Base-by-base conservation (phyloP, 2,797 vertebrate species). In the Pterois miles region DNA sequence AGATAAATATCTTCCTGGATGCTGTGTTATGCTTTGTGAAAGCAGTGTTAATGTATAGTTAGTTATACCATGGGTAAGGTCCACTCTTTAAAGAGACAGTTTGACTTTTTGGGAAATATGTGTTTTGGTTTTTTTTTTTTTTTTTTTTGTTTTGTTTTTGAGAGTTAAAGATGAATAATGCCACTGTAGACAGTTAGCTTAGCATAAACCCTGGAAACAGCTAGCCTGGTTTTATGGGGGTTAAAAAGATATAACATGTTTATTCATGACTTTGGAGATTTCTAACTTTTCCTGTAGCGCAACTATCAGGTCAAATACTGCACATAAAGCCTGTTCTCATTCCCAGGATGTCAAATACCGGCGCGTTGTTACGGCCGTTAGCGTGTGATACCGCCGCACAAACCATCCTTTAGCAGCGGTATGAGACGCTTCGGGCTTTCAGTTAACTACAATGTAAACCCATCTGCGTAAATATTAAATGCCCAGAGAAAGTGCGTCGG, bases 1-100 rank as follows among this genome's bases (percentile, higher is more conserved):
- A 83, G 78, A 91, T 82, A 54, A 93, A 79, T 91, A 92, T 93
- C 91, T 90, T 93, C 86, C 88, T 92, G 92, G 89, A 92, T 94
- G 91, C 89, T 93, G 91, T 89, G 85, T 94, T 87, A 92, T 93
- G 93, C 93, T 94, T 94, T 89, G 90, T 92, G 89, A 93, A 94
- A 93, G 91, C 94, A 94, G 92, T 94, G 93, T 95, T 94, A 91
- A 67, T 90, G 89, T 94, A 91, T 79, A 92, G 78, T 82, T 91
- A 88, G 90, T 80, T 83, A 74, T 84, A 84, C 87, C 86, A 86
- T 78, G 88, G 87, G 74, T 71, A 65, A 84, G 62, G 71, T 86
- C 80, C 82, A 81, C 70, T 40, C 72, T 74, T 67, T 63, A 52
- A 83, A 63, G 31, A 54, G 31, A 23, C 8, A 20, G 60, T 75